Percentiles rank a stretch among this genome's conserved stretches.
phyloP scores from a whole-genome alignment of 2,888 invertebrate species.

The Rambutsinella grinnellia region DNA sequence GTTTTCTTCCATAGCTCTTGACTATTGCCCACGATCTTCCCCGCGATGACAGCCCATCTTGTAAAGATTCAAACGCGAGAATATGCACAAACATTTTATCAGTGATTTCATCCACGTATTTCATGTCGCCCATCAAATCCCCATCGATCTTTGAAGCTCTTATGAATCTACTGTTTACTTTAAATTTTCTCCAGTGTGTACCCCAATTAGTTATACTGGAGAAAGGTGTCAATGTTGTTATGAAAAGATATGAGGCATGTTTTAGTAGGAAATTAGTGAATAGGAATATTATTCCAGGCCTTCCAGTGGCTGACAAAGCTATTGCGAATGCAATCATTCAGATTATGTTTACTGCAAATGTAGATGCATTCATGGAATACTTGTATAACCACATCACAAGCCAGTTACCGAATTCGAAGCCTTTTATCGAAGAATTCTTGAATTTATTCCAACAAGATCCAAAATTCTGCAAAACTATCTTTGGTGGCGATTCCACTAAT shows the following conservation, averaged over 20 bases:
- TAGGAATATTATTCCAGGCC: constrained; percentile 45
- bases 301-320: constrained; percentile 45
- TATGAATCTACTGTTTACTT: constrained; percentile 4
- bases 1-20: constrained; percentile 7
- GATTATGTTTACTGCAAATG: neutral
- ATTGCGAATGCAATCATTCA: constrained; percentile 20
- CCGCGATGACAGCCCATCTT: neutral
- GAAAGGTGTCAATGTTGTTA: neutral
- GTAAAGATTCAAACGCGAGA: neutral
- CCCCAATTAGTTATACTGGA: neutral
- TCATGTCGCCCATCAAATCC: neutral
- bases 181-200: neutral
- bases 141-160: constrained; percentile 21
- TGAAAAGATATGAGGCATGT: constrained; percentile 14
- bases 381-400: constrained; percentile 18
- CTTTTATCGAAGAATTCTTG: constrained; percentile 17
- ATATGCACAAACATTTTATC: neutral
- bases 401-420: neutral
- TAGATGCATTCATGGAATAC: neutral
- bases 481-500: neutral
- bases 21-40: neutral
- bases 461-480: neutral
- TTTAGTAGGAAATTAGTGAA: too few relatives aligned
- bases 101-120: neutral
- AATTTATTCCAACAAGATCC: constrained; percentile 6